Percentiles rank a stretch among this genome's conserved stretches.
These are phyloP conservation scores for Platichthys stellatus DNA, from an alignment of 2,113 vertebrate species.

Conservation along the genomic window DNA sequence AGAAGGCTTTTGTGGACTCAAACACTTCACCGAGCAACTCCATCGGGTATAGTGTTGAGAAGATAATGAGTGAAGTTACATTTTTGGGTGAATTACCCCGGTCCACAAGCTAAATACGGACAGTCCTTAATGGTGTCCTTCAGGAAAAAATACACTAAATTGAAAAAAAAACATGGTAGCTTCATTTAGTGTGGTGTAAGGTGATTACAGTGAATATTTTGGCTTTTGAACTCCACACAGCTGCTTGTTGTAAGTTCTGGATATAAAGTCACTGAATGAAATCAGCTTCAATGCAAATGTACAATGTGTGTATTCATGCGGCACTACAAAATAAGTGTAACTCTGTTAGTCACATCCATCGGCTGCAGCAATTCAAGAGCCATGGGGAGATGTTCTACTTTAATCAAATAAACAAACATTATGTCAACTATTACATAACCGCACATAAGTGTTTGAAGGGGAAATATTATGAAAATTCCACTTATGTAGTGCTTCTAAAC, in stretches of 20 bases:
- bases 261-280: not conserved
- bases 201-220: slow-evolving; percentile 8
- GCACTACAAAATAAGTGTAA: not conserved
- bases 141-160: no score
- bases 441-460: slow-evolving; percentile 9
- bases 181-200: not conserved
- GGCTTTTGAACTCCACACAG: not conserved
- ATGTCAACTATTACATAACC: slow-evolving; percentile 55
- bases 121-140: no score
- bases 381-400: slow-evolving; percentile 31
- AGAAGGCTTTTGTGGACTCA: no score
- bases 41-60: no score
- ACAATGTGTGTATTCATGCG: not conserved
- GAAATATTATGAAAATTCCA: no score
- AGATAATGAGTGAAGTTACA: no score
- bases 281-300: slow-evolving; percentile 5
- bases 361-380: slow-evolving; percentile 13
- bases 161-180: no score
- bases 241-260: slow-evolving; percentile 1
- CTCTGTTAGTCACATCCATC: slow-evolving; percentile 5
- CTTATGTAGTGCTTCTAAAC: no score
- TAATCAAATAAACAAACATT: slow-evolving; percentile 37
- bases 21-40: no score
- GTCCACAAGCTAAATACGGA: no score
- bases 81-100: no score